Conservation (phyloP, 2,113 vertebrate species). For the Takifugu bimaculatus region DNA sequence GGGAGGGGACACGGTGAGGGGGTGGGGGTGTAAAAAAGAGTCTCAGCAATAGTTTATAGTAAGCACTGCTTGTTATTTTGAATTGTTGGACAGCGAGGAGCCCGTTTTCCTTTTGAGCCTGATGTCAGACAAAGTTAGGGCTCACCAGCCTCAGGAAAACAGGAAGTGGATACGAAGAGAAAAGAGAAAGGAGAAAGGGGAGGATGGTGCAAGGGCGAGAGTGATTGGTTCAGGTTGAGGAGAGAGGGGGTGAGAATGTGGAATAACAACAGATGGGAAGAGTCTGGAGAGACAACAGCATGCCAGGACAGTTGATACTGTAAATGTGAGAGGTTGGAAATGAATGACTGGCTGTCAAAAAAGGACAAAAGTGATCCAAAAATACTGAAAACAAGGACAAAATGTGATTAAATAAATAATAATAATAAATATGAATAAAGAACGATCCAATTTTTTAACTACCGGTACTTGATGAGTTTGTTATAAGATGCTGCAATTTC, state of each 20-base stretch:
- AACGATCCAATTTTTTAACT: no score
- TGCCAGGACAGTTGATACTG: no score
- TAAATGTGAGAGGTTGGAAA: no score
- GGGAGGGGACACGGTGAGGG: not conserved
- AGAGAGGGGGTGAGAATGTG: not conserved
- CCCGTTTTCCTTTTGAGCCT: constrained; percentile 36
- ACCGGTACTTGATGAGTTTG: not conserved
- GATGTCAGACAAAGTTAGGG: constrained; percentile 48
- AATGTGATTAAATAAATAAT: no score
- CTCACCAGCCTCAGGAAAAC: constrained; percentile 37
- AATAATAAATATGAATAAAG: no score
- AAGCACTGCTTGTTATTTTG: constrained; percentile 27
- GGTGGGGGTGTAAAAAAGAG: not conserved
- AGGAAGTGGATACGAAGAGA: constrained; percentile 20
- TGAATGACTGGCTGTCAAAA: no score
- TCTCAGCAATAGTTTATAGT: constrained; percentile 10
- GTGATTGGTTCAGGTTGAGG: not conserved
- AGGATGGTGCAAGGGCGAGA: constrained; percentile 10
- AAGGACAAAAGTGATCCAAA: constrained; percentile 10
- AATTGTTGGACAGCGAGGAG: constrained; percentile 17
- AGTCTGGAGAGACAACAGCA: constrained; percentile 16
- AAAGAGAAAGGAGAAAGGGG: constrained; percentile 1
- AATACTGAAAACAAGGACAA: no score
- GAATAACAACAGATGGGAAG: constrained; percentile 16
- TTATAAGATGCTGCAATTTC: not conserved